A percentile compares a stretch with the other conserved stretches of the same genome.
Conservation (phyloP, 2,888 invertebrate species). For the Thereva unica region DNA sequence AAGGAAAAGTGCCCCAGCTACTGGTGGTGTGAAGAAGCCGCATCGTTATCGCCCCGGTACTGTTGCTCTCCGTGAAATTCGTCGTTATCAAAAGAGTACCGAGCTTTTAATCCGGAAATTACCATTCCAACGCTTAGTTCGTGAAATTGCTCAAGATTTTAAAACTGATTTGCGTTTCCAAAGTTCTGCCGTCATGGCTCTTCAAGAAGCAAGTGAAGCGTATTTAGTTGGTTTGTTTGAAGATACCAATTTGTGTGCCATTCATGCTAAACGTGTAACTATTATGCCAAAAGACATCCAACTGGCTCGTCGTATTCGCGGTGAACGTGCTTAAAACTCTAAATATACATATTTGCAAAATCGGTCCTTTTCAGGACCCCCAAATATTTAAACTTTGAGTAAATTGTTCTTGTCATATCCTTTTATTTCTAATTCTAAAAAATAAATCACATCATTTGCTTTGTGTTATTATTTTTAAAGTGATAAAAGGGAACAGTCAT, state of each 20-base stretch:
- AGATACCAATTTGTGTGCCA: slow-evolving; percentile 97
- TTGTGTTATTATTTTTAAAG: no score
- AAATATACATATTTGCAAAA: no score
- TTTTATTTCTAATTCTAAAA: no score
- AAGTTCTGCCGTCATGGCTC: no score
- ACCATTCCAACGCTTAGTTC: slow-evolving; percentile 73
- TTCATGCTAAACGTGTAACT: slow-evolving; percentile 95
- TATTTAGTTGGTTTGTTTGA: slow-evolving; percentile 85
- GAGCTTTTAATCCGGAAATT: slow-evolving; percentile 93
- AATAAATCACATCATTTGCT: no score
- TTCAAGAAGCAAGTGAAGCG: no score
- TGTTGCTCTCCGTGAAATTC: slow-evolving; percentile 94
- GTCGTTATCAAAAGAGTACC: slow-evolving; percentile 95
- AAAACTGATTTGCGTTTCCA: no score
- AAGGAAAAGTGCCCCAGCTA: slow-evolving; percentile 91
- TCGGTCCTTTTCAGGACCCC: no score
- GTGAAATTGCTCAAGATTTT: no score
- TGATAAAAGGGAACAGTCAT: no score
- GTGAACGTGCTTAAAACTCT: slow-evolving; percentile 82
- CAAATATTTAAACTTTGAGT: no score
- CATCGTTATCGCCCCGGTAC: slow-evolving; percentile 97
- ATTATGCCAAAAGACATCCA: slow-evolving; percentile 99
- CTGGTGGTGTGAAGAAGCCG: slow-evolving; percentile 95
- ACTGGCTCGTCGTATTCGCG: slow-evolving; percentile 93
- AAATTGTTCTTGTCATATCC: no score